Base-by-base conservation (phyloP, 30 jellyfish, hydroid and myxozoan genomes). In the Aurelia sp. region DNA sequence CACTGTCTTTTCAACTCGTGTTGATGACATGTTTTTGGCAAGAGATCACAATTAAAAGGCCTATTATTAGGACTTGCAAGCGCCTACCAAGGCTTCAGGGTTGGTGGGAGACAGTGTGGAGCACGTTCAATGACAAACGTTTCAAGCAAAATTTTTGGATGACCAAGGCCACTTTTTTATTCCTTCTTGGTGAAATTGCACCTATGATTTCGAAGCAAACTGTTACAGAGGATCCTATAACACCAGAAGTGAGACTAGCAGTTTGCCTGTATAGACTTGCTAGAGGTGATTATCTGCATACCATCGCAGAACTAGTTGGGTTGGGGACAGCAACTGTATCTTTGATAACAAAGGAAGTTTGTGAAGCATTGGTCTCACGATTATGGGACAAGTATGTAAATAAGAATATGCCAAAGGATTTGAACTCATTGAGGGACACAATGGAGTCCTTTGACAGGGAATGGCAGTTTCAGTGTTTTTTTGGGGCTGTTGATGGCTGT, bases 401-500 rank as follows among this genome's bases (percentile, higher is more conserved):
- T 16, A 59, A 60, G 20, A 48, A 59, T 44, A 63, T 63, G 69
- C 81, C 89, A 59, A 47, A 13, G 7, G 27, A 60, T 47, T 38
- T 41, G 69, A 19, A 5, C 11, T 60, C 73, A 22, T 78, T 38
- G 50, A 60, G 67, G 44, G 89, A 78, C 35, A 63, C 30, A 63
- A 78, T 78, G 89, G 21, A 13, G 18, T 24, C 24, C 12, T 50
- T 78, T n/a, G 86, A 77, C 12, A 19, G 68, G 62, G 50, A 81
- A 52, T 67, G 88, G 91, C 86, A 50, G 44, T 68, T 67, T 52
- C 88, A 80, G 47, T 81, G 78, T 31, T 80, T 72, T 51, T 81
- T 81, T 63, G 91, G 74, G 5, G 91, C 91, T 61, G 60, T 68
- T 38, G 91, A 81, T 66, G 91, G 88, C 75, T 81, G 77, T 81